Evolutionary conservation across 2,797 vertebrate genomes (phyloP), one percentile per base, ranked within the genome.

Genomic region (Falco concolor): DNA sequence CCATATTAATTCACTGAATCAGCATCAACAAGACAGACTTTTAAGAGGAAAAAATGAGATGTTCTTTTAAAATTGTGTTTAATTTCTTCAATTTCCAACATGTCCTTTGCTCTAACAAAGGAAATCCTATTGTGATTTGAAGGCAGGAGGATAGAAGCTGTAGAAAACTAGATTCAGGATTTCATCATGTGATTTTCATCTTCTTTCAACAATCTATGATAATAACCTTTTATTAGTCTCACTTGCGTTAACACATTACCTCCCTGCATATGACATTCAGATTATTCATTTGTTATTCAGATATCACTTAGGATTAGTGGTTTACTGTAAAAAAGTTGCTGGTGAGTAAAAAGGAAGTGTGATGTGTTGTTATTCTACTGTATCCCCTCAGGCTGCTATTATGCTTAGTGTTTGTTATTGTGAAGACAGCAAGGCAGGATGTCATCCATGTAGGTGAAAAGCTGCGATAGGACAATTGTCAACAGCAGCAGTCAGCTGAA

Each of bases 371-470:
- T 92, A 61, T 94, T 67, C 81, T 67, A 8, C 93, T 88, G 67
- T 91, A 76, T 90, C 84, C 90, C 80, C 4, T 1, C 59, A 88
- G 87, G 84, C 94, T 88, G 52, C 21, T 70, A 69, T 90, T 92
- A 76, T 94, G 94, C 96, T 97, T 97, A 83, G 93, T 96, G 84
- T 81, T 88, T 96, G 97, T 76, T 79, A 2, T 57, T 93, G 95
- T 95, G 92, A 92, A 95, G 96, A 97, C 86, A 97, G 91, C 59
- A 59, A 91, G 93, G 56, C 88, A 96, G 90, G 94, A 95, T 96
- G 84, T 84, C 70, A 61, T 24, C 45, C 65, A 67, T 83, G 78
- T 84, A 82, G 90, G 93, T 70, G 87, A 96, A 94, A 95, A 93
- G 84, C 80, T 69, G 12, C 1, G 5, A 85, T 23, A 86, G 89